Conservation (phyloP, 2,113 vertebrate species). For the Vulpes vulpes region DNA sequence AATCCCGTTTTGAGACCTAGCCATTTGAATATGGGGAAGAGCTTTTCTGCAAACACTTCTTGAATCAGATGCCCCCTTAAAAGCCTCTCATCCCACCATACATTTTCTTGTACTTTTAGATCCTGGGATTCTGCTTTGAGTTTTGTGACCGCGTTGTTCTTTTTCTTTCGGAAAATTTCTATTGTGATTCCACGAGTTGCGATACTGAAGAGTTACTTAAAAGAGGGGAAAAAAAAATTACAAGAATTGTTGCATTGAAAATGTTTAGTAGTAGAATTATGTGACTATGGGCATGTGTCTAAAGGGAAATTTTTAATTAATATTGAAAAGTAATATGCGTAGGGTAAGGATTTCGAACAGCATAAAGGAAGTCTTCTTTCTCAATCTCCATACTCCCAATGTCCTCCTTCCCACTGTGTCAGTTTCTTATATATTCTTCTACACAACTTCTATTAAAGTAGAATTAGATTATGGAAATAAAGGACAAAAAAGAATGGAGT, state of each 20-base stretch:
- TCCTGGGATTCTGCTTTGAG: constrained; percentile 20
- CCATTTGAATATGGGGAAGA: constrained; percentile 21
- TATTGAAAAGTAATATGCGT: neutral
- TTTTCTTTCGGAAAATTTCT: constrained; percentile 1
- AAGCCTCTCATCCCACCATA: neutral
- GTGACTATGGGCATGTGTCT: neutral
- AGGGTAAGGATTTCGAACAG: neutral
- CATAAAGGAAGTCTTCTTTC: neutral
- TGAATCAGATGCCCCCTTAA: neutral
- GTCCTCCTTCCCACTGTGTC: neutral
- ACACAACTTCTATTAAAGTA: constrained; percentile 41
- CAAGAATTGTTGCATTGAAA: neutral
- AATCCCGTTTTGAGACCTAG: constrained; percentile 24
- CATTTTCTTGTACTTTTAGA: neutral
- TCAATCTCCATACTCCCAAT: neutral
- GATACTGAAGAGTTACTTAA: constrained; percentile 26
- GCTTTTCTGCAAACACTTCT: neutral
- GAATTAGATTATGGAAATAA: constrained; percentile 34
- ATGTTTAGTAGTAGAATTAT: neutral
- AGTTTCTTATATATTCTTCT: constrained; percentile 19
- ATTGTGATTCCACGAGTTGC: neutral
- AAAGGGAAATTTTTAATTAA: neutral
- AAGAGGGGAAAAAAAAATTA: neutral
- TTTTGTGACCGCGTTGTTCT: neutral
- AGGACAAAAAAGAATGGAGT: constrained; percentile 1